Evolutionary conservation across 92 coral and sea anemone genomes (phyloP).

Genomic region (Virgularia gustaviana): DNA sequence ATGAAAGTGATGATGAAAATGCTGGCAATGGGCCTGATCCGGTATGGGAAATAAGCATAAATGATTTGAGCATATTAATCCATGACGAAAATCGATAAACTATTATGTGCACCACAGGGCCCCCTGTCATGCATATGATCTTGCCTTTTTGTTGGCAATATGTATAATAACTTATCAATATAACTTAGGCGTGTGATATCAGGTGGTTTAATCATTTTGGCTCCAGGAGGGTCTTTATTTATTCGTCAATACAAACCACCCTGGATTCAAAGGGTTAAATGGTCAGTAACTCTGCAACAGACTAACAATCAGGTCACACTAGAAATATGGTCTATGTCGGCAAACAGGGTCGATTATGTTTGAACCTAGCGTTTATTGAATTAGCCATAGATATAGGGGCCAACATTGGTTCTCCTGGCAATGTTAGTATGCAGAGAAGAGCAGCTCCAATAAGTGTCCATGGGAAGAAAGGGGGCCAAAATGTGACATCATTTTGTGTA

Average conservation of each 20-base stretch:
- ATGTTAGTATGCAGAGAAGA: neutral
- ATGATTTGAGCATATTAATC: neutral
- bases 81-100: neutral
- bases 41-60: constrained; percentile 44
- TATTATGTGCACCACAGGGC: no score
- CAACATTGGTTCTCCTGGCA: neutral
- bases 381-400: no score
- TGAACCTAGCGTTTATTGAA: no score
- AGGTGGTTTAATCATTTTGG: no score
- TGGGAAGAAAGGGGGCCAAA: neutral
- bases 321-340: no score
- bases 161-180: neutral
- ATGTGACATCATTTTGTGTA: neutral
- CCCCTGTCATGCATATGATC: neutral
- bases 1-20: constrained; percentile 45
- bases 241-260: no score
- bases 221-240: no score
- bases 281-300: no score
- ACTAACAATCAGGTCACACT: no score
- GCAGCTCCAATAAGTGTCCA: neutral
- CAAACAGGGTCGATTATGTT: no score
- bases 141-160: neutral
- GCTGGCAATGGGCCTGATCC: constrained; percentile 70
- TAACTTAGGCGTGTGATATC: no score
- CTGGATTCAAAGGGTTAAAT: no score